Evolutionary conservation across 2,113 vertebrate species (phyloP).

Genomic region (Larimichthys polyactis): DNA sequence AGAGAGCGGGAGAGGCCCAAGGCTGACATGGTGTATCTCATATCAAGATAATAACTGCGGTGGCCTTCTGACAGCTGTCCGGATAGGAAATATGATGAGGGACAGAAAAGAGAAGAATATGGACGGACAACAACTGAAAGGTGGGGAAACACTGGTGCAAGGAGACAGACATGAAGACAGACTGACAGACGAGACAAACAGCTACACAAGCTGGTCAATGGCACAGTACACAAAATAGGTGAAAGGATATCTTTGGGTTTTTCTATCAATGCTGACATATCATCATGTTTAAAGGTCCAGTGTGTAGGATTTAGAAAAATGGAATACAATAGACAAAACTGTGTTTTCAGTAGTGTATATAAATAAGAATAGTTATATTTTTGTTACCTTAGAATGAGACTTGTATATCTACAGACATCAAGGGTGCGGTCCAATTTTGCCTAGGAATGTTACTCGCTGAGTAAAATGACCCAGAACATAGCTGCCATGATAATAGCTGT

Average conservation of each 20-base stretch:
- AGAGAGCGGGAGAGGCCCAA: conserved; percentile 18
- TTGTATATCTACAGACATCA: no score
- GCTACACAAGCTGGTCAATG: neutral
- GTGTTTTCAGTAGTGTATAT: no score
- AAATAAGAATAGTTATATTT: no score
- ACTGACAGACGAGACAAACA: neutral
- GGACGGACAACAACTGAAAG: neutral
- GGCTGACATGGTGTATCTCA: conserved; percentile 58
- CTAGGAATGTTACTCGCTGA: no score
- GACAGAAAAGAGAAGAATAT: neutral
- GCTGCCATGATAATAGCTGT: no score
- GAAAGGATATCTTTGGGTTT: neutral
- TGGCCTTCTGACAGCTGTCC: conserved; percentile 67
- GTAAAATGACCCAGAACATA: no score
- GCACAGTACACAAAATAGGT: neutral
- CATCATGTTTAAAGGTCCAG: neutral
- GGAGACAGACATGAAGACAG: neutral
- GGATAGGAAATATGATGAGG: conserved; percentile 42
- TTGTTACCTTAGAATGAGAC: no score
- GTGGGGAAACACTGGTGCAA: neutral
- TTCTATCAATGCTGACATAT: neutral
- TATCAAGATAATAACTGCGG: conserved; percentile 58
- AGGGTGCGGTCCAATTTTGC: no score
- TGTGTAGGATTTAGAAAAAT: no score
- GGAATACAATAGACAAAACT: no score